These are phyloP conservation scores for Ceratina calcarata DNA, from an alignment of 1,140 invertebrate genomes.

Conservation along the genomic window DNA sequence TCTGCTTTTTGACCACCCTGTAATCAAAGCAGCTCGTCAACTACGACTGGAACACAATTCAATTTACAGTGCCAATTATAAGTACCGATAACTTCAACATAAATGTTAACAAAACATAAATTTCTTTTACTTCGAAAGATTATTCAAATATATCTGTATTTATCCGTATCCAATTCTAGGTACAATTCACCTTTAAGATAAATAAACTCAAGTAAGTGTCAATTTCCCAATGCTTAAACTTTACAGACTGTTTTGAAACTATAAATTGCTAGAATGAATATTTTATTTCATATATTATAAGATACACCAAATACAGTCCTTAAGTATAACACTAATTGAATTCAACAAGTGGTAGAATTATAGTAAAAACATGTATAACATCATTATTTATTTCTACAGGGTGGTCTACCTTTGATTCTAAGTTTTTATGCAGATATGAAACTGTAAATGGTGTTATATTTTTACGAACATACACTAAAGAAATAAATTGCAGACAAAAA, in stretches of 20 bases:
- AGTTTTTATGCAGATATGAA: not conserved
- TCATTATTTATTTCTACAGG: constrained; percentile 29
- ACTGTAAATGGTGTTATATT: constrained; percentile 28
- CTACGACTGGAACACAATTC: constrained; percentile 26
- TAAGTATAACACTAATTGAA: constrained; percentile 1
- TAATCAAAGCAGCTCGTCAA: constrained; percentile 73
- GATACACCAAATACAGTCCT: constrained; percentile 29
- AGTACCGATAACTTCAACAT: not conserved
- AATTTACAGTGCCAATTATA: constrained; percentile 43
- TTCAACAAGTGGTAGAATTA: constrained; percentile 3
- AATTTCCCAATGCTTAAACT: not conserved
- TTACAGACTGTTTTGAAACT: constrained; percentile 5
- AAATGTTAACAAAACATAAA: too few species aligned
- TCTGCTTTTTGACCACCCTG: constrained; percentile 75
- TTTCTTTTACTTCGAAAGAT: too few species aligned
- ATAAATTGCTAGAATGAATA: not conserved
- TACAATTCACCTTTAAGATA: too few species aligned
- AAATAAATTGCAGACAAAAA: constrained; percentile 1
- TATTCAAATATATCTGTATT: too few species aligned
- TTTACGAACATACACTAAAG: not conserved
- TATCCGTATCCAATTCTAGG: too few species aligned
- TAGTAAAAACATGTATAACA: constrained; percentile 12
- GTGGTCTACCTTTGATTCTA: constrained; percentile 10
- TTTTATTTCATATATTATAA: constrained; percentile 20
- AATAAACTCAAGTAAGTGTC: not conserved